Evolutionary conservation across 2,113 vertebrate genomes (phyloP).

Genomic region (Odocoileus virginianus): DNA sequence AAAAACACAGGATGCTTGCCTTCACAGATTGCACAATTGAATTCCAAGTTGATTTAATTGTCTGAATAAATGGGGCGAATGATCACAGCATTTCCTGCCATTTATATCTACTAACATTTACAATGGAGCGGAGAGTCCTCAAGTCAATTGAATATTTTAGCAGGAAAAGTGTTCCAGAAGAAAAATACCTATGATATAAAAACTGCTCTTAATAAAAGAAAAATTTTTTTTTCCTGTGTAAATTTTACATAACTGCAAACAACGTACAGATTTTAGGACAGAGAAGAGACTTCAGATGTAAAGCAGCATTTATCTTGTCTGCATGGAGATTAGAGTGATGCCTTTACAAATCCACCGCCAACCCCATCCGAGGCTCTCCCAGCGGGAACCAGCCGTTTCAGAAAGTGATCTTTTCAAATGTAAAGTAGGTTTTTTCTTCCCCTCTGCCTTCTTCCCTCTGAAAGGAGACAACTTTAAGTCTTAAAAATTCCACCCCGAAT

Average conservation of each 20-base stretch:
- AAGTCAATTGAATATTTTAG: not conserved
- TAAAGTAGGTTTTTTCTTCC: constrained; percentile 28
- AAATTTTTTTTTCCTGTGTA: not conserved
- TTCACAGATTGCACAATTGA: not conserved
- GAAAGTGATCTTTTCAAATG: constrained; percentile 63
- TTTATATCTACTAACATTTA: not conserved
- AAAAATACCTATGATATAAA: not conserved
- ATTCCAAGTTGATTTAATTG: not conserved
- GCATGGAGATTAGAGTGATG: not conserved
- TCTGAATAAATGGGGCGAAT: not conserved
- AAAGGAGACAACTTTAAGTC: constrained; percentile 42
- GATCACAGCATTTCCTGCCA: not conserved
- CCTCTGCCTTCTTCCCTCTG: not conserved
- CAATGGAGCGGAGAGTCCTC: not conserved
- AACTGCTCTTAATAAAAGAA: not conserved
- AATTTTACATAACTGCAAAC: constrained; percentile 7
- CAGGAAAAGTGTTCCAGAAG: not conserved
- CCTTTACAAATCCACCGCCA: constrained; percentile 12
- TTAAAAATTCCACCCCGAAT: constrained; percentile 51
- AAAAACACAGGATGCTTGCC: not conserved
- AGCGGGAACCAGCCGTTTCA: not conserved
- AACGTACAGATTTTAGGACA: not conserved
- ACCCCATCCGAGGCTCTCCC: not conserved
- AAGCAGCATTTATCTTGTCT: constrained; percentile 42
- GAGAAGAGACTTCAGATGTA: not conserved